Conservation (phyloP, 2,113 vertebrate genomes). For the Trematocara zebra region DNA sequence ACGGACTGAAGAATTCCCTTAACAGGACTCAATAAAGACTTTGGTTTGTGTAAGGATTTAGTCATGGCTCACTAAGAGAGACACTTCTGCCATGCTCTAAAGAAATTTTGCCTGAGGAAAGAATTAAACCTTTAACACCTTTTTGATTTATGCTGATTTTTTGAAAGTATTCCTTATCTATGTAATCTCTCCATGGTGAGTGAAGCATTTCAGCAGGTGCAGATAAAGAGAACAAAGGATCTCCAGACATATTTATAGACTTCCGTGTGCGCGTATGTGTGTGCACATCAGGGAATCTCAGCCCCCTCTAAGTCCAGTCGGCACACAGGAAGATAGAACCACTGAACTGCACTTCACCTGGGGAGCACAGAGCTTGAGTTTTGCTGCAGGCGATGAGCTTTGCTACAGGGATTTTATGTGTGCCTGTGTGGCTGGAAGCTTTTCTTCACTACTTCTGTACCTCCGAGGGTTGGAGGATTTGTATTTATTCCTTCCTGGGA, state of each 20-base stretch:
- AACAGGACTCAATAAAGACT: not conserved
- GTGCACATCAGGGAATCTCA: not conserved
- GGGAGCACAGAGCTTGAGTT: not conserved
- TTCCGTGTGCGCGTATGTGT: not conserved
- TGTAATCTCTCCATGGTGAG: not conserved
- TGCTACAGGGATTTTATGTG: not conserved
- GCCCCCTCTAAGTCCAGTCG: not conserved
- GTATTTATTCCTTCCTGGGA: slow-evolving; percentile 4
- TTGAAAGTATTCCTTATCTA: not conserved
- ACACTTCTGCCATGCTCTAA: not conserved
- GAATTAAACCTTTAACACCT: not conserved
- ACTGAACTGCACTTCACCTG: slow-evolving; percentile 22
- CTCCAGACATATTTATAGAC: not conserved
- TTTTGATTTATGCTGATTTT: not conserved
- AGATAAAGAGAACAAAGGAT: not conserved
- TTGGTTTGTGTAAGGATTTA: not conserved
- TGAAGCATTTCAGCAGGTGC: not conserved
- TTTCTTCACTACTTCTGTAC: slow-evolving; percentile 1
- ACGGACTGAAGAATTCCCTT: not conserved
- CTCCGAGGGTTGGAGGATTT: slow-evolving; percentile 9
- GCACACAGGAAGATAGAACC: not conserved
- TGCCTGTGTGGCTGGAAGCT: not conserved
- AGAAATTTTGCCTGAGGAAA: not conserved
- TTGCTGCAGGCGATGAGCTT: slow-evolving; percentile 15
- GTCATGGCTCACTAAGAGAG: not conserved